Base-by-base conservation (phyloP, 1,140 invertebrate species). In the Drosophila aff. region DNA sequence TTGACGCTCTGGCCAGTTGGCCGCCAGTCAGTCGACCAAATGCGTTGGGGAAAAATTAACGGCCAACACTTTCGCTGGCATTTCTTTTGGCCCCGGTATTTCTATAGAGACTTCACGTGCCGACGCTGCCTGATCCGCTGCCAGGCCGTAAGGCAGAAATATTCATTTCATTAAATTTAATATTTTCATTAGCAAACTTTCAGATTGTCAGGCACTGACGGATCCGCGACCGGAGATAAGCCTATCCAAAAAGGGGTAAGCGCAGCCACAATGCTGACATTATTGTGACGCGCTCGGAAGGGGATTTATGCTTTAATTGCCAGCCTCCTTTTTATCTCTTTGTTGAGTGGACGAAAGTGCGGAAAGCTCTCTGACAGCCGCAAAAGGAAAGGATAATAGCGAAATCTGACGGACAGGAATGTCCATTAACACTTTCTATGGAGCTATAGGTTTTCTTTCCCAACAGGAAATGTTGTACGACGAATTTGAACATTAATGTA, bases 111-210 rank as follows among this genome's bases (percentile, higher is more conserved):
- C 41, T 77, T 68, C 75, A 78, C 43, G 55, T 66, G 73, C 72
- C 62, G 50, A 21, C n/a, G 4, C 23, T n/a, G 40, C 28, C 38
- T 40, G 38, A 4, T 33, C 15, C 46, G 44, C 43, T 9, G 46
- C 47, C 47, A 11, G 47, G 33, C 59, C 40, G 46, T 58, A 76
- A 71, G 46, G 67, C 64, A 69, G 33, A 83, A 83, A 89, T 89
- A 89, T 89, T 81, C 83, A 89, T 85, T 90, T 89, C 85, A 90
- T 85, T 89, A 87, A 64, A 79, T 63, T 84, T 89, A 85, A 90
- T 89, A 89, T 90, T 89, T 90, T 89, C 81, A 89, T 89, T 89
- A 89, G 84, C 77, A 65, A 67, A 84, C 84, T 83, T 84, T 84
- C 62, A 52, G 66, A 79, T 69, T 71, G 52, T 52, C 69, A 68